These are phyloP conservation scores for Raphicerus campestris DNA, from an alignment of 2,113 vertebrate species.

Conservation along the genomic window DNA sequence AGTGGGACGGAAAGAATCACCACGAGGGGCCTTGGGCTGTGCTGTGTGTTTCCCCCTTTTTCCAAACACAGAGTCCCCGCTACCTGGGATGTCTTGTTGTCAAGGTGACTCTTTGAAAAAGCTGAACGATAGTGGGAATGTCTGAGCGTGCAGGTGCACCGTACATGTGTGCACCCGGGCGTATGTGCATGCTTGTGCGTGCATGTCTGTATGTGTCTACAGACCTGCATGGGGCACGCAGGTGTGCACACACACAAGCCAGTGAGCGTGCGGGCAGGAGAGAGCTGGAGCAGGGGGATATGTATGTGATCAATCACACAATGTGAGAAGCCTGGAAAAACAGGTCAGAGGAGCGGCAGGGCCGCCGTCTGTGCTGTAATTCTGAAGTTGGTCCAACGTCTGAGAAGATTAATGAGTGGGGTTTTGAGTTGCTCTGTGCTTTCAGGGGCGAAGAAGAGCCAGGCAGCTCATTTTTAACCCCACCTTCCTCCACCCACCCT, in stretches of 20 bases:
- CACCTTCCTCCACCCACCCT: neutral
- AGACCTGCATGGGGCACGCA: neutral
- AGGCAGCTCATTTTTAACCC: neutral
- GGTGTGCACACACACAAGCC: neutral
- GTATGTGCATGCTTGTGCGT: neutral
- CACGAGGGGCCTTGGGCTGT: neutral
- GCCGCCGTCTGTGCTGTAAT: neutral
- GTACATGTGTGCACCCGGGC: rapidly evolving
- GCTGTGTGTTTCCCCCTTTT: neutral
- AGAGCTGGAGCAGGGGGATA: neutral
- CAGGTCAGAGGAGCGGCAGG: neutral
- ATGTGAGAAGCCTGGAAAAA: neutral
- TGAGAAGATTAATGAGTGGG: slow-evolving; percentile 24
- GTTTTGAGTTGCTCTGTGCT: neutral
- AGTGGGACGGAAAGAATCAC: neutral
- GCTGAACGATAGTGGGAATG: neutral
- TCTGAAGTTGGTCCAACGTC: neutral
- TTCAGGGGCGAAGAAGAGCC: neutral
- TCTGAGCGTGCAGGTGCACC: neutral
- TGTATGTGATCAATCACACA: slow-evolving; percentile 18
- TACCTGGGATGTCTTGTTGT: neutral
- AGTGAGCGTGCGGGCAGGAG: neutral
- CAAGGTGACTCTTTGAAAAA: slow-evolving; percentile 7
- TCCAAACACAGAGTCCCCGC: neutral
- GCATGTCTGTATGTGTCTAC: neutral